A percentile compares a stretch with the other conserved stretches of the same genome.
Evolutionary conservation across 2,888 invertebrate species (phyloP).

Genomic region (Ectobius pallidus): DNA sequence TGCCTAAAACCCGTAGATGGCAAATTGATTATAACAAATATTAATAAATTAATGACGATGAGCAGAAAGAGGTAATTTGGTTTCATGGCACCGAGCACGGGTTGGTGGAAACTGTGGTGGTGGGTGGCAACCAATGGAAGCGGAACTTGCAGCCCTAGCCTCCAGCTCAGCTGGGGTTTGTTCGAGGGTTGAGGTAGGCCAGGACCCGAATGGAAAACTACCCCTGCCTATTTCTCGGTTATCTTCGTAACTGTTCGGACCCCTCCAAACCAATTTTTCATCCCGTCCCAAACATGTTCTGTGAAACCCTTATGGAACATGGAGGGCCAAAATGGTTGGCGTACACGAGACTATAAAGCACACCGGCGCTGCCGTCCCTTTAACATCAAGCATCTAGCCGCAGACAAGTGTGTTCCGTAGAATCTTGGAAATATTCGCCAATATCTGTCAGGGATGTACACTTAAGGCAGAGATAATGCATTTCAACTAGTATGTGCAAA

Average conservation of each 20-base stretch:
- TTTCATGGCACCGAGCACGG: neutral
- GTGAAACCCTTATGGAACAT: neutral
- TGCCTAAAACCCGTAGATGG: too few species aligned
- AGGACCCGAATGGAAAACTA: constrained; percentile 13
- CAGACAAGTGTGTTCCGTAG: too few species aligned
- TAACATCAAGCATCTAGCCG: too few species aligned
- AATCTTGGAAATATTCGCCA: too few species aligned
- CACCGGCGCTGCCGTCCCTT: neutral
- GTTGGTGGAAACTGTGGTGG: constrained; percentile 3
- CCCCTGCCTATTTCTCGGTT: neutral
- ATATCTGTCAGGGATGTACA: too few species aligned
- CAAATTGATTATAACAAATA: too few species aligned
- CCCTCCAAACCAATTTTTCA: neutral
- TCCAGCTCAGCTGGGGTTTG: neutral
- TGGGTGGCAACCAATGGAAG: constrained; percentile 6
- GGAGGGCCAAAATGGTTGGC: neutral
- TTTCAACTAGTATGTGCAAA: too few species aligned
- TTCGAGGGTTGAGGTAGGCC: constrained; percentile 9
- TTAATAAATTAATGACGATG: too few species aligned
- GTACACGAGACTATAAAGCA: neutral
- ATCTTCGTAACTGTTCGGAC: neutral
- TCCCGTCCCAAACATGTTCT: neutral
- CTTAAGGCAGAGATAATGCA: too few species aligned
- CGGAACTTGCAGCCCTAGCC: neutral
- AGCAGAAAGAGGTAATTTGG: too few species aligned